Evolutionary conservation across 1,140 invertebrate species (phyloP).

Genomic region (Drosophila parabipectinata): DNA sequence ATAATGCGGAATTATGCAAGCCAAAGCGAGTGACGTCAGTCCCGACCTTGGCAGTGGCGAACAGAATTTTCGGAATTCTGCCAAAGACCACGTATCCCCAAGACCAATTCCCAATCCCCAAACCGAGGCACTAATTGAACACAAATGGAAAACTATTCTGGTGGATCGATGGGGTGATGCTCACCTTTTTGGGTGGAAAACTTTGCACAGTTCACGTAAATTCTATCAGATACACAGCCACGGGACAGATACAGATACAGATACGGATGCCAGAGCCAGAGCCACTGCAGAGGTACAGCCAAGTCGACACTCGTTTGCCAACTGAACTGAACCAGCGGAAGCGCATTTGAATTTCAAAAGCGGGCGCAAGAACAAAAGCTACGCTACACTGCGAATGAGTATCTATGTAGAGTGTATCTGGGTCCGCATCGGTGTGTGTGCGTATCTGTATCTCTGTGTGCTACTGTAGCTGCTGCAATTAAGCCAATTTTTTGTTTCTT

Average conservation of each 20-base stretch:
- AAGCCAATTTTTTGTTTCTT: slow-evolving; percentile 36
- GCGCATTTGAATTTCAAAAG: slow-evolving; percentile 81
- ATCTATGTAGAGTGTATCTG: slow-evolving; percentile 8
- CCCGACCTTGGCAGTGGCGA: slow-evolving; percentile 47
- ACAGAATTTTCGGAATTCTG: slow-evolving; percentile 12
- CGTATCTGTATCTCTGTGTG: slow-evolving; percentile 37
- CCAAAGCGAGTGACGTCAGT: slow-evolving; percentile 53
- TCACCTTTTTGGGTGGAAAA: slow-evolving; percentile 31
- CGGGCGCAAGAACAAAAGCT: slow-evolving; percentile 76
- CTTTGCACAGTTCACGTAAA: slow-evolving; percentile 9
- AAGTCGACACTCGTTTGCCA: slow-evolving; percentile 81
- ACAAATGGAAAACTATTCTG: slow-evolving; percentile 5
- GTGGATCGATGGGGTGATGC: slow-evolving; percentile 1
- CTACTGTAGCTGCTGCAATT: slow-evolving; percentile 47
- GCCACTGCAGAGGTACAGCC: slow-evolving; percentile 65
- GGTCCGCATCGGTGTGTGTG: slow-evolving; percentile 4
- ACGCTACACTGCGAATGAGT: slow-evolving; percentile 28
- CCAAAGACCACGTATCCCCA: slow-evolving; percentile 5
- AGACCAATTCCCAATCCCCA: not conserved
- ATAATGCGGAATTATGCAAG: slow-evolving; percentile 62
- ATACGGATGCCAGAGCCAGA: slow-evolving; percentile 22
- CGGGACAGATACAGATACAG: slow-evolving; percentile 26
- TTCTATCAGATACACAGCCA: slow-evolving; percentile 18
- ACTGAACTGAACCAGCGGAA: slow-evolving; percentile 80
- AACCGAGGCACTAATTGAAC: slow-evolving; percentile 20